Evolutionary conservation across 2,797 vertebrate genomes (phyloP), one percentile per base, ranked within the genome.

Genomic region (Phaenicophaeus curvirostris): DNA sequence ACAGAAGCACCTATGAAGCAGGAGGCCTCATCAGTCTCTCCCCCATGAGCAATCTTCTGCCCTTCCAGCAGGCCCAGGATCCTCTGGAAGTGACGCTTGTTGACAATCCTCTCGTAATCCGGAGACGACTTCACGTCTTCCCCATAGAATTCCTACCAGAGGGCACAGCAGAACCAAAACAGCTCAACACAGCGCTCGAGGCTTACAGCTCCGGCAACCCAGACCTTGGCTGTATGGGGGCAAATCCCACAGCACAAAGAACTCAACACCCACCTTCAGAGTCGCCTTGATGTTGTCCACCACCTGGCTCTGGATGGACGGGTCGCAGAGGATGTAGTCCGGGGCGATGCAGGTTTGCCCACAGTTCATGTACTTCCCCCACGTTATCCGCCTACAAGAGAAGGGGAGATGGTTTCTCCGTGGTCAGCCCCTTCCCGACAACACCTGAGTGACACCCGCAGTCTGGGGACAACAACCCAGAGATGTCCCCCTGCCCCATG

Each of bases 311-410:
- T 99, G 98, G 94, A 99, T 98, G 89, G 98, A 98, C 0, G 98
- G 97, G 35, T 99, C 97, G 33, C 99, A 99, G 53, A 99, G 97
- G 76, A 99, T 83, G 92, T 99, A 99, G 96, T 99, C 99, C 0
- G 99, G 99, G 63, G 99, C 99, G 0, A 99, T 98, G 96, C 99
- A 99, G 1, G 98, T 99, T 86, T 99, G 99, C 15, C 99, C 99
- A 15, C 98, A 99, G 92, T 99, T 99, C 62, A 97, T 58, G 91
- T 98, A 99, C 91, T 99, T 99, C 11, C 99, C 99, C 99, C 99
- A 99, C 0, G 99, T 97, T 91, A 99, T 98, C 6, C 99, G 98
- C 71, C 99, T 99, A 54, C 0, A 1, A 25, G 65, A 30, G 30
- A 89, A 25, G 33, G 11, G 35, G 8, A 57, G 13, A 31, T 5